phyloP scores from a whole-genome alignment of 2,113 vertebrate genomes.

The Xenopus laevis region DNA sequence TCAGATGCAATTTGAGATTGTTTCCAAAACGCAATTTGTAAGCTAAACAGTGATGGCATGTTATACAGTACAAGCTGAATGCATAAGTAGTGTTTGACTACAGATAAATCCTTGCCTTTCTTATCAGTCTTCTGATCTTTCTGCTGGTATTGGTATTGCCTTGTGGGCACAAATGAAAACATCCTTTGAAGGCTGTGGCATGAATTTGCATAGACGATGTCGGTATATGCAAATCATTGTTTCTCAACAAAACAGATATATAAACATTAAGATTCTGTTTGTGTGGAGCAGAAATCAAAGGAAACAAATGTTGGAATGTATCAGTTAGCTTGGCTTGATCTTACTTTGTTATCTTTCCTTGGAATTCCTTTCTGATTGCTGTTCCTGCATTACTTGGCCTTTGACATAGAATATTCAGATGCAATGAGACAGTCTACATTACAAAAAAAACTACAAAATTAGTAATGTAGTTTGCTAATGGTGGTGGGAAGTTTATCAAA shows the following conservation, averaged over 20 bases:
- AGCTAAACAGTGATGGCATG: neutral
- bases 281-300: neutral
- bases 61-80: neutral
- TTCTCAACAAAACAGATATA: constrained; percentile 1
- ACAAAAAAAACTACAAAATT: too few species aligned
- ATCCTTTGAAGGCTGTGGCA: constrained; percentile 4
- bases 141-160: neutral
- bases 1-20: neutral
- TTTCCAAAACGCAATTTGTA: neutral
- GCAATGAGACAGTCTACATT: too few species aligned
- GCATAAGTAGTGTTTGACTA: neutral
- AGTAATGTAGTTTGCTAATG: too few species aligned
- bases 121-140: neutral
- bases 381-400: too few species aligned
- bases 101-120: neutral
- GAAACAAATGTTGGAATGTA: neutral
- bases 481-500: too few species aligned
- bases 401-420: too few species aligned
- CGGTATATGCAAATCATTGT: constrained; percentile 11
- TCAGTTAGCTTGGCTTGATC: too few species aligned
- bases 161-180: neutral
- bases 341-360: too few species aligned
- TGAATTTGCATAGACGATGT: neutral
- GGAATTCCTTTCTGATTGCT: too few species aligned
- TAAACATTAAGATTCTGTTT: neutral